Conservation (phyloP, 35 echinoderm and acorn worm genomes). For the Lytechinus variegatus region DNA sequence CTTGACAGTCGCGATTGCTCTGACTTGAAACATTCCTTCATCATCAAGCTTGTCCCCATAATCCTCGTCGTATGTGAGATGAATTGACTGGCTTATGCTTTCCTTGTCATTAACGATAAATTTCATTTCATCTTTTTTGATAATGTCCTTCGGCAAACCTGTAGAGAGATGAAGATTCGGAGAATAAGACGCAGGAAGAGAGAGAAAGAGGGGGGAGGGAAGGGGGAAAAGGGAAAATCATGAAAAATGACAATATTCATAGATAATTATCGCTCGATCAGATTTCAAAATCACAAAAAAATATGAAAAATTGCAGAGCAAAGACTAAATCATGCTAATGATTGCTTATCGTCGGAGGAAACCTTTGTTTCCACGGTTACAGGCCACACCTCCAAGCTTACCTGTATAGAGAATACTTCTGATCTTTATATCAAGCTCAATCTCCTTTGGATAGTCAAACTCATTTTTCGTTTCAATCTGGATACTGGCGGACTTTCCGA, state of each 20-base stretch:
- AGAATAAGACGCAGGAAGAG: not conserved
- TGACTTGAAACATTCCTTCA: not conserved
- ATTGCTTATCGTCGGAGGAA: too few relatives aligned
- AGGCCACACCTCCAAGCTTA: not conserved
- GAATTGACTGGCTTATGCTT: not conserved
- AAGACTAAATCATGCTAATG: too few relatives aligned
- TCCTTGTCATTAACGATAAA: not conserved
- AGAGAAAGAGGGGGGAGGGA: not conserved
- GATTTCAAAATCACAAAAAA: too few relatives aligned
- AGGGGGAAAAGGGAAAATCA: too few relatives aligned
- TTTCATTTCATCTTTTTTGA: not conserved
- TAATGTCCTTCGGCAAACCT: not conserved
- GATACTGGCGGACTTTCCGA: not conserved
- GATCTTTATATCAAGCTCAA: not conserved
- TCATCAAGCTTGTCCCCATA: not conserved
- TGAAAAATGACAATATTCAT: too few relatives aligned
- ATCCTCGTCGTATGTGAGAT: not conserved
- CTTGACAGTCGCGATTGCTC: not conserved
- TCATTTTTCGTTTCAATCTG: not conserved
- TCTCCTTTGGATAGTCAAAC: not conserved
- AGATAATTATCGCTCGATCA: too few relatives aligned
- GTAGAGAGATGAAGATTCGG: not conserved
- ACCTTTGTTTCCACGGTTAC: too few relatives aligned
- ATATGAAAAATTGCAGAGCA: too few relatives aligned
- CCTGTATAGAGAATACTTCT: not conserved